These are phyloP conservation scores for Hipparchia sbordonii DNA, from an alignment of 2,888 invertebrate genomes.

Conservation along the genomic window DNA sequence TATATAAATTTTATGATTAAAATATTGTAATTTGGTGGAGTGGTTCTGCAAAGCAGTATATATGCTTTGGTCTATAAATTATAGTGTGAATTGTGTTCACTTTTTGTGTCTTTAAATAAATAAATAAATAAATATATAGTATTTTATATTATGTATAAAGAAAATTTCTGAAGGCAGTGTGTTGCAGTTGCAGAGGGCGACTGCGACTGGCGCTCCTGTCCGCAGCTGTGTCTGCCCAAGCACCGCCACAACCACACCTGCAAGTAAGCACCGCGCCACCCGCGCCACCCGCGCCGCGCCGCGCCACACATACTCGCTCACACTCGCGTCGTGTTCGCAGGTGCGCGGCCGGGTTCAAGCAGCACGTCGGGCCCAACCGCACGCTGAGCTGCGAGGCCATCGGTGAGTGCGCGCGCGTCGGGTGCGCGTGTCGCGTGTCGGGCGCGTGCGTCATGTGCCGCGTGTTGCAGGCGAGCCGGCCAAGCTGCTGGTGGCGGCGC, in stretches of 20 bases:
- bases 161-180: not conserved
- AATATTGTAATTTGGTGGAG: too few species aligned
- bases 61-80: too few species aligned
- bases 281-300: not conserved
- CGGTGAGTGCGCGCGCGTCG: slow-evolving; percentile 49
- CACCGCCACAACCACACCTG: slow-evolving; percentile 64
- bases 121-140: too few species aligned
- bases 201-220: slow-evolving; percentile 88
- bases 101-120: too few species aligned
- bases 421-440: too few species aligned
- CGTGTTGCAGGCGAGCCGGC: slow-evolving; percentile 75
- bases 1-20: too few species aligned
- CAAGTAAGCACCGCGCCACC: slow-evolving; percentile 58
- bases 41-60: too few species aligned
- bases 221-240: slow-evolving; percentile 88
- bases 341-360: slow-evolving; percentile 86
- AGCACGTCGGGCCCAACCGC: slow-evolving; percentile 64
- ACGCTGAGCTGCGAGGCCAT: slow-evolving; percentile 79
- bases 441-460: too few species aligned
- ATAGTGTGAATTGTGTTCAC: too few species aligned
- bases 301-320: too few species aligned
- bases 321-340: slow-evolving; percentile 60
- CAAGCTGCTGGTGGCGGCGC: slow-evolving; percentile 85
- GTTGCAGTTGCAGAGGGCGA: slow-evolving; percentile 25
- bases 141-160: too few species aligned